phyloP scores from a whole-genome alignment of 2,797 vertebrate species.

The Malurus splendens region DNA sequence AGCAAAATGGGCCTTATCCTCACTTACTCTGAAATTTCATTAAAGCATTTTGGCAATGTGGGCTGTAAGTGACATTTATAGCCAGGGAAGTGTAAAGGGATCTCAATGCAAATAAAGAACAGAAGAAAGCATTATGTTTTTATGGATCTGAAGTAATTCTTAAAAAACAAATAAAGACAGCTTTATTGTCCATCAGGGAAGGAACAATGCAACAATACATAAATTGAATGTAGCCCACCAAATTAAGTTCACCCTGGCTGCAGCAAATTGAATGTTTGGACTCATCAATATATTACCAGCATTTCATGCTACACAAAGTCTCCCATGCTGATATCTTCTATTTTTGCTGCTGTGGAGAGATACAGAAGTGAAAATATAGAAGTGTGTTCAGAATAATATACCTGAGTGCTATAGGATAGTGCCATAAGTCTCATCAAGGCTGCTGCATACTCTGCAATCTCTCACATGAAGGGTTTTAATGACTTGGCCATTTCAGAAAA shows the following conservation, averaged over 20 bases:
- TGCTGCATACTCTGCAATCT: background rate
- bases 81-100: background rate
- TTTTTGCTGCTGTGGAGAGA: background rate
- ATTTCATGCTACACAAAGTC: background rate
- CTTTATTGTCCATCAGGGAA: background rate
- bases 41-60: background rate
- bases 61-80: background rate
- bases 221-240: background rate
- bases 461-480: background rate
- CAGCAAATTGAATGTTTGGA: constrained; percentile 4
- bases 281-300: background rate
- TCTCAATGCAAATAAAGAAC: constrained; percentile 2
- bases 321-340: background rate
- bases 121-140: background rate
- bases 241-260: constrained; percentile 4
- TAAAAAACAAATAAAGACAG: constrained; percentile 28
- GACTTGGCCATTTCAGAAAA: background rate
- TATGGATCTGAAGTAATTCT: constrained; percentile 15
- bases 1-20: background rate
- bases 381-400: background rate
- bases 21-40: background rate
- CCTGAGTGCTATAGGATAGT: background rate
- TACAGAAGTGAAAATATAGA: background rate
- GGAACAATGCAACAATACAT: background rate
- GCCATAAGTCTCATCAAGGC: background rate